These are phyloP conservation scores for Hirtodrosophila confusa DNA, from an alignment of 2,888 invertebrate genomes.

Conservation along the genomic window DNA sequence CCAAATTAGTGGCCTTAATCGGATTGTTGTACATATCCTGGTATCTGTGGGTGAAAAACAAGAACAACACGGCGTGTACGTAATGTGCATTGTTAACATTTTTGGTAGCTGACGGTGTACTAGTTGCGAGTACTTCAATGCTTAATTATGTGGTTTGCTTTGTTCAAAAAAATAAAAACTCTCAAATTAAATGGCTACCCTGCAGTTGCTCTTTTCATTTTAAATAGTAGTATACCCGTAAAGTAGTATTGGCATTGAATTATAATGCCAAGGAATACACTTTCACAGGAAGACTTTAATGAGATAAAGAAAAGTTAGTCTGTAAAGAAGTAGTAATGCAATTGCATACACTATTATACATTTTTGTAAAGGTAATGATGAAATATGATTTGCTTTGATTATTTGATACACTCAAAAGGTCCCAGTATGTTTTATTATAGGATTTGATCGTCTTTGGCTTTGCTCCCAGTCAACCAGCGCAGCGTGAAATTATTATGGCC, in stretches of 20 bases:
- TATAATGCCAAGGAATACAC: too few species aligned
- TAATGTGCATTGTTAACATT: constrained; percentile 45
- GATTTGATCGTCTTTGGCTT: constrained; percentile 21
- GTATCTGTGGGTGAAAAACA: constrained; percentile 84
- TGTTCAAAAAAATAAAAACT: neutral
- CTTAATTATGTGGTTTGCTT: constrained; percentile 54
- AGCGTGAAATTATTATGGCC: constrained; percentile 65
- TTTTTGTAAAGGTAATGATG: too few species aligned
- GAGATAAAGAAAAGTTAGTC: too few species aligned
- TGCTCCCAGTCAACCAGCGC: constrained; percentile 31
- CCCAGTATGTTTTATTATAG: constrained; percentile 1
- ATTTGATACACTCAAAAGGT: constrained; percentile 11
- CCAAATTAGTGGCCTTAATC: constrained; percentile 85
- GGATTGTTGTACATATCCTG: constrained; percentile 86
- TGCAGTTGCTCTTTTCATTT: too few species aligned
- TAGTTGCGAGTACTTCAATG: constrained; percentile 16
- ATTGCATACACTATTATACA: too few species aligned
- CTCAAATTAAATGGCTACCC: too few species aligned
- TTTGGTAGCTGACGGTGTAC: constrained; percentile 26
- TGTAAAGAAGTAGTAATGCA: too few species aligned
- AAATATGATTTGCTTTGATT: constrained; percentile 26
- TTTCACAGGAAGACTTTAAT: too few species aligned
- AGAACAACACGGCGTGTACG: constrained; percentile 50
- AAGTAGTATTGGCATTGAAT: too few species aligned
- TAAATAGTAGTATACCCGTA: too few species aligned